Base-by-base conservation (phyloP, 2,797 vertebrate species). In the Pipistrellus pipistrellus region DNA sequence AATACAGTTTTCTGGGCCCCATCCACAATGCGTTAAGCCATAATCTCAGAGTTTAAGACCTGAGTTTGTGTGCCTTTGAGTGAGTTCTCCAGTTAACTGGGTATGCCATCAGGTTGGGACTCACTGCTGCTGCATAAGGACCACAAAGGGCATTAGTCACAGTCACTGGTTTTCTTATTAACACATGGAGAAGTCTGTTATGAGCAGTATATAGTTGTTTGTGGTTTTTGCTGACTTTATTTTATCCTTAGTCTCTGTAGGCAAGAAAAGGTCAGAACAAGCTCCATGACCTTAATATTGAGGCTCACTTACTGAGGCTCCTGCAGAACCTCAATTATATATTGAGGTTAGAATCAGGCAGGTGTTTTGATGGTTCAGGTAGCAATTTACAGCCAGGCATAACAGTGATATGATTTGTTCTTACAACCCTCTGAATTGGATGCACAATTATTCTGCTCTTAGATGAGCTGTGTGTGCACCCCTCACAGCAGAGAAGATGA, bases 341-440 rank as follows among this genome's bases (percentile, higher is more conserved):
- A 32, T 55, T 15, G 85, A 77, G 62, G 53, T 64, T 41, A 87
- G 78, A 53, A 38, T 44, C 69, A 77, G 77, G 73, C 53, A 38
- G 8, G 14, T 64, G 27, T 44, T 87, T 69, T 72, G 41, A 86
- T 73, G 35, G 44, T 62, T 80, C 14, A 4, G 82, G 51, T 11
- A 88, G 73, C 20, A 66, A 12, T 85, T 93, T 83, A 83, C 25
- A 80, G n/a, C 2, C 13, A 18, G 44, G 64, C 27, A 83, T 0
- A 3, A 73, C 14, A 32, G 75, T 62, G 83, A 71, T 73, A 46
- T 69, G 53, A 80, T 93, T 93, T 84, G 25, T 85, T 88, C 69
- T 88, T 68, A 44, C 53, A 68, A 38, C 17, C 21, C 32, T 83
- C 32, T 59, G 68, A 51, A 81, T 41, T 44, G 66, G n/a, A 59